Evolutionary conservation across 2,888 invertebrate genomes (phyloP), one percentile per base, ranked within the genome.

Genomic region (Petrolisthes cinctipes): DNA sequence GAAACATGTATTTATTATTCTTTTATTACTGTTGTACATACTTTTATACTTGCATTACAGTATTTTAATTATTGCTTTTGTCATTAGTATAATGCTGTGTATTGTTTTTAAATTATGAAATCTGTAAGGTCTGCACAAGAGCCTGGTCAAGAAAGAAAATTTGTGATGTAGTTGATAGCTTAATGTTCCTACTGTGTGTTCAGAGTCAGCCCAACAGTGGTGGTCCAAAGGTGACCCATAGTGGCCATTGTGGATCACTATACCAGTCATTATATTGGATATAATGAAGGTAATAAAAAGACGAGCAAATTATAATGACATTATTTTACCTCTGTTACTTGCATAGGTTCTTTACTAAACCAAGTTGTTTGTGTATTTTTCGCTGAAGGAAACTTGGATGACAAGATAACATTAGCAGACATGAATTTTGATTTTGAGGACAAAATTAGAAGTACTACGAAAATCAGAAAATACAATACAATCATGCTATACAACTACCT

Each of bases 131-230:
- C 86, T 87, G 86, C 83, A 79, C 86, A 66, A 61, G 71, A 83
- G 86, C 83, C 86, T 82, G 86, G 86, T 83, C 83, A 87, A 83
- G 86, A 76, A 86, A 86, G 86, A 87, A 56, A 87, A 83, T 83
- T 83, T 87, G 86, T 87, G 86, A 87, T 87, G 83, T 87, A 87
- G 86, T 79, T 79, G 61, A 83, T 87, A 87, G 86, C 86, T 87
- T 83, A 87, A 79, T 87, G 86, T 87, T 87, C 86, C 86, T 87
- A 87, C 86, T 81, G 78, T 87, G 86, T 87, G 82, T 87, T 78
- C 78, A 71, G 56, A 83, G 66, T 83, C 68, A 73, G 71, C 56
- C 61, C 66, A 56, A 71, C 23, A 61, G 51, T 57, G 68, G 83
- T 68, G 20, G 17, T 71, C 78, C 56, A 53, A 54, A 66, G 75